A percentile compares a stretch with the other conserved stretches of the same genome.
These are phyloP conservation scores for Lacerta viridis DNA, from an alignment of 2,797 vertebrate genomes.

Conservation along the genomic window DNA sequence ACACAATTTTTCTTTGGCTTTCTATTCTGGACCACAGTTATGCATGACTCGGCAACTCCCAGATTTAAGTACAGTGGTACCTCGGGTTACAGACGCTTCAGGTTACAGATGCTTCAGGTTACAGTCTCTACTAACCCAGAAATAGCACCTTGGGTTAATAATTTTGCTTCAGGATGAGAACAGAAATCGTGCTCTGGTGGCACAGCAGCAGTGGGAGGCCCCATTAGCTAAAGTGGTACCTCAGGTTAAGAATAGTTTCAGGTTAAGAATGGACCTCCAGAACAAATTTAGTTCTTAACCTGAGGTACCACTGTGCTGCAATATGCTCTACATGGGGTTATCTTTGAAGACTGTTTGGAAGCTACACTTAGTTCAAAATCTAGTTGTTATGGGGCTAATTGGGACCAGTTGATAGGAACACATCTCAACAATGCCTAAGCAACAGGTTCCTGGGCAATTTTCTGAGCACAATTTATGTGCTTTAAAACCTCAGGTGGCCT, in stretches of 20 bases:
- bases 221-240: no score
- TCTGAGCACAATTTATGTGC: neutral
- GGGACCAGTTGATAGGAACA: neutral
- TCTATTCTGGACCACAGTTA: neutral
- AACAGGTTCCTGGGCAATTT: neutral
- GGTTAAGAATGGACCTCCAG: no score
- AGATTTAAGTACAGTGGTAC: no score
- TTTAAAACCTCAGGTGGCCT: neutral
- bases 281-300: no score
- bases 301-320: neutral
- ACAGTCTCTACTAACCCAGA: no score
- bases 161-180: no score
- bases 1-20: neutral
- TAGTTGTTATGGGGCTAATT: neutral
- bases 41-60: neutral
- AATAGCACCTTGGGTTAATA: no score
- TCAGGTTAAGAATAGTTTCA: no score
- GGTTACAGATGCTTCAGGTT: no score
- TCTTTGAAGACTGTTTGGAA: neutral
- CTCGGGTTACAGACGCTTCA: no score
- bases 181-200: no score
- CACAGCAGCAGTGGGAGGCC: no score
- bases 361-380: neutral
- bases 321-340: neutral
- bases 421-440: neutral